These are phyloP conservation scores for Mustela erminea DNA, from an alignment of 2,797 vertebrate species.

Conservation along the genomic window DNA sequence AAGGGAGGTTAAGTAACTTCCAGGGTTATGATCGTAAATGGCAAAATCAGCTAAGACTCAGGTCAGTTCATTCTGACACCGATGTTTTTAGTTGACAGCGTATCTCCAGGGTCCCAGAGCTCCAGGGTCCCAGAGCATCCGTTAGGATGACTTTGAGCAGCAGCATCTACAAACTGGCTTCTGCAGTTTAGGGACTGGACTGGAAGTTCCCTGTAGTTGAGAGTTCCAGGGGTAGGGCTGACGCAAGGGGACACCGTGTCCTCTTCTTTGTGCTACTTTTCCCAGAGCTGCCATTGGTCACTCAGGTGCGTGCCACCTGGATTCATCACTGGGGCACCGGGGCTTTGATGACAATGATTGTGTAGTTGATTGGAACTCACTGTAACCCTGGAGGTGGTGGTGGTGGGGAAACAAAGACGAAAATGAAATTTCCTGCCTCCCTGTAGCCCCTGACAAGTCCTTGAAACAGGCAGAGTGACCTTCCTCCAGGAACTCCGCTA, in stretches of 20 bases:
- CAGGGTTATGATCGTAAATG: neutral
- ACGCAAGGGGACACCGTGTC: neutral
- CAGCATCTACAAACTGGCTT: neutral
- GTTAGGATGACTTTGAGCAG: neutral
- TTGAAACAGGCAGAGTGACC: neutral
- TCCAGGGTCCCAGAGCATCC: neutral
- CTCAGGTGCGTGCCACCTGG: neutral
- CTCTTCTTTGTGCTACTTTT: neutral
- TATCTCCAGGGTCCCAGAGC: neutral
- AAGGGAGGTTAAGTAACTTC: neutral
- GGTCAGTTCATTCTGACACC: neutral
- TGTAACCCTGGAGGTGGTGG: neutral
- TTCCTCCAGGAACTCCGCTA: neutral
- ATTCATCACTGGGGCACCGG: neutral
- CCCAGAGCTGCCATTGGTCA: neutral
- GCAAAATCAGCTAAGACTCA: neutral
- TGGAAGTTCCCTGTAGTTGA: neutral
- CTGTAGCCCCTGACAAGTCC: neutral
- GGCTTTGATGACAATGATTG: neutral
- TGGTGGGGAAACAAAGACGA: neutral
- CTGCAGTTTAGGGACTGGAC: neutral
- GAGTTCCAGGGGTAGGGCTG: neutral
- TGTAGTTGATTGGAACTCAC: neutral
- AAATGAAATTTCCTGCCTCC: neutral
- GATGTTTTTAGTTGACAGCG: neutral